These are phyloP conservation scores for Odontothrips loti DNA, from an alignment of 2,888 invertebrate species.

Conservation along the genomic window DNA sequence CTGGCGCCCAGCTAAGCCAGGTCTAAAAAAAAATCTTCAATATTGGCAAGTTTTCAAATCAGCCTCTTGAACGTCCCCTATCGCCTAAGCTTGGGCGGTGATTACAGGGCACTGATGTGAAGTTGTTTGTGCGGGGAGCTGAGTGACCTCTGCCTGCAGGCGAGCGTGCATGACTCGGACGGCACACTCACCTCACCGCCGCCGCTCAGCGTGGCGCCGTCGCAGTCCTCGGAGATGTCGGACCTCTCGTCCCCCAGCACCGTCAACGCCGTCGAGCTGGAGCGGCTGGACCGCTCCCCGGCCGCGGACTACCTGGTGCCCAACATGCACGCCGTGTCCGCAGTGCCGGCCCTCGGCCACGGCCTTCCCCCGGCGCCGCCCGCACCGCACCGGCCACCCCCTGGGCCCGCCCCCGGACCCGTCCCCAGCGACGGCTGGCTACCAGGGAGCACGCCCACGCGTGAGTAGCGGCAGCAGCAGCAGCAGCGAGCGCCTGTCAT, in stretches of 20 bases:
- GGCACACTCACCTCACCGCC: neutral
- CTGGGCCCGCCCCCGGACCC: neutral
- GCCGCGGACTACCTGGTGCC: constrained; percentile 20
- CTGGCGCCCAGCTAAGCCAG: no score
- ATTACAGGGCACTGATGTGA: no score
- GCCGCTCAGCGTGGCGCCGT: neutral
- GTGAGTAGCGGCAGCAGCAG: constrained; percentile 7
- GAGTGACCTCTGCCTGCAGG: no score
- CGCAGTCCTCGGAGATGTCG: neutral
- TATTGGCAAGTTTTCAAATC: no score
- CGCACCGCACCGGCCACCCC: neutral
- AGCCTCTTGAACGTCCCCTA: no score
- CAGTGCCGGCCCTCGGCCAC: neutral
- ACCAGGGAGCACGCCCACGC: neutral
- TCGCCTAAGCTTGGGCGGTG: no score
- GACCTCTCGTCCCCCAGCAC: neutral
- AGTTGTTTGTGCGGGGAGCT: no score
- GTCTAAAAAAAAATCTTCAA: no score
- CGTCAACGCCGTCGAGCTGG: neutral
- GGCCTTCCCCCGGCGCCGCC: neutral
- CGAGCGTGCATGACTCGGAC: neutral
- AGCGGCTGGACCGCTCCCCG: constrained; percentile 1
- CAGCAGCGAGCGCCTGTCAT: neutral
- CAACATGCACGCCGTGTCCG: neutral
- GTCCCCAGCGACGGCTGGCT: neutral